Percentiles rank a stretch among this genome's conserved stretches.
Conservation (phyloP, 2,888 invertebrate genomes). For the Tinea semifulvella region DNA sequence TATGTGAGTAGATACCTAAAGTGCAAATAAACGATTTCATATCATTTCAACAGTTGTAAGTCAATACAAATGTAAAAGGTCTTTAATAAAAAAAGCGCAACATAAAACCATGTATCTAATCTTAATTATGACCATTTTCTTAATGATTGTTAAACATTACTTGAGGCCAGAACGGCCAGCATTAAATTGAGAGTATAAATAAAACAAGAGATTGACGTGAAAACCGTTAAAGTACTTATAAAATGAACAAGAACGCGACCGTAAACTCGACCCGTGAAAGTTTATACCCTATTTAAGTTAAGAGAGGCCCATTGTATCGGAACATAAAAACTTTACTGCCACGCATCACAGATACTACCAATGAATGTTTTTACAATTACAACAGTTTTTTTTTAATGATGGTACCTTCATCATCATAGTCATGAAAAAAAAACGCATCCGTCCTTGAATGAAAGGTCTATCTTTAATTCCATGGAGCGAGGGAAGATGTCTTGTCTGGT, state of each 20-base stretch:
- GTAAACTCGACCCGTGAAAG: constrained; percentile 60
- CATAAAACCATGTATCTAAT: background rate
- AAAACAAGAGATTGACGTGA: constrained; percentile 12
- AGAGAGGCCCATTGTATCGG: constrained; percentile 60
- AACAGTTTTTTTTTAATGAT: too few species aligned
- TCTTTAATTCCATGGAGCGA: too few species aligned
- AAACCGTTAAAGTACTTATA: constrained; percentile 47
- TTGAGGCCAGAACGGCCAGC: constrained; percentile 15
- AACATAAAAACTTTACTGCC: constrained; percentile 62
- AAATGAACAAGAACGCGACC: constrained; percentile 59
- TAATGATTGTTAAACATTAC: constrained; percentile 9
- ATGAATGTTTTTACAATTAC: constrained; percentile 38
- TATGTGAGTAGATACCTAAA: too few species aligned
- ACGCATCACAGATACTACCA: constrained; percentile 62
- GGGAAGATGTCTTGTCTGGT: too few species aligned
- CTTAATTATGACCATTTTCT: background rate
- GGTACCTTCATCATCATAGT: too few species aligned
- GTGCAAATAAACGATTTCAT: too few species aligned
- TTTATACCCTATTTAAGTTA: constrained; percentile 63
- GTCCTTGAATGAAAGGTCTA: too few species aligned
- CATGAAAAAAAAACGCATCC: too few species aligned
- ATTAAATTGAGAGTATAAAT: constrained; percentile 4
- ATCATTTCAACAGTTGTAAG: too few species aligned
- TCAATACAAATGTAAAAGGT: too few species aligned
- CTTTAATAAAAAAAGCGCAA: too few species aligned